Evolutionary conservation across 2,113 vertebrate species (phyloP).

Genomic region (Trinectes maculatus): DNA sequence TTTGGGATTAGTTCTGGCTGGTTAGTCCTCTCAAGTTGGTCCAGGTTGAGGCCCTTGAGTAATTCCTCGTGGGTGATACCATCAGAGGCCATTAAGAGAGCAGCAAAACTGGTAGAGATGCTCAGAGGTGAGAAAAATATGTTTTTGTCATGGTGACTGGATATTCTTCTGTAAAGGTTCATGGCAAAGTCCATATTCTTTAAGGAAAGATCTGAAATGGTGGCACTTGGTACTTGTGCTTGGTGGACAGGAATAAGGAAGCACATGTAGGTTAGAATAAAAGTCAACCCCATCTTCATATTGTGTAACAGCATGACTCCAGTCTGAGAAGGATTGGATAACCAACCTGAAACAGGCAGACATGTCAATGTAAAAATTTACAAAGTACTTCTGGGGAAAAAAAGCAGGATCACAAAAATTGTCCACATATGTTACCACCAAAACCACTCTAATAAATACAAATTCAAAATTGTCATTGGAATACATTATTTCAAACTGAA

Average conservation of each 20-base stretch:
- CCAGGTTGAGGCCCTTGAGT: conserved; percentile 79
- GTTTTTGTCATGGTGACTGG: conserved; percentile 86
- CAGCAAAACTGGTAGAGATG: conserved; percentile 82
- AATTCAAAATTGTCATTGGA: background rate
- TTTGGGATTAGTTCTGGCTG: conserved; percentile 73
- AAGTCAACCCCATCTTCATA: conserved; percentile 60
- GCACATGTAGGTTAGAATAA: conserved; percentile 54
- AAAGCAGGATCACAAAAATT: background rate
- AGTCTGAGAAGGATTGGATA: conserved; percentile 1
- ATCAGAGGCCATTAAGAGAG: conserved; percentile 80
- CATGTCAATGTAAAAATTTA: background rate
- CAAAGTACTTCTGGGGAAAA: too few species aligned
- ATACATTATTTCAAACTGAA: background rate
- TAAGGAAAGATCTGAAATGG: conserved; percentile 82
- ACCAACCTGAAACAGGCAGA: conserved; percentile 41
- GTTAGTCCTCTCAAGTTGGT: conserved; percentile 59
- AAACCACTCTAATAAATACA: background rate
- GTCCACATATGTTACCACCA: background rate
- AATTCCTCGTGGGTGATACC: conserved; percentile 84
- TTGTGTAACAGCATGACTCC: conserved; percentile 23
- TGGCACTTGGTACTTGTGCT: conserved; percentile 35
- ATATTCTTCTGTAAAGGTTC: conserved; percentile 88
- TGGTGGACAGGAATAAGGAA: conserved; percentile 43
- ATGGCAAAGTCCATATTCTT: conserved; percentile 89
- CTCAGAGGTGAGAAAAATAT: conserved; percentile 90